phyloP scores from a whole-genome alignment of 2,113 vertebrate genomes.

The Neolamprologus ventralis region DNA sequence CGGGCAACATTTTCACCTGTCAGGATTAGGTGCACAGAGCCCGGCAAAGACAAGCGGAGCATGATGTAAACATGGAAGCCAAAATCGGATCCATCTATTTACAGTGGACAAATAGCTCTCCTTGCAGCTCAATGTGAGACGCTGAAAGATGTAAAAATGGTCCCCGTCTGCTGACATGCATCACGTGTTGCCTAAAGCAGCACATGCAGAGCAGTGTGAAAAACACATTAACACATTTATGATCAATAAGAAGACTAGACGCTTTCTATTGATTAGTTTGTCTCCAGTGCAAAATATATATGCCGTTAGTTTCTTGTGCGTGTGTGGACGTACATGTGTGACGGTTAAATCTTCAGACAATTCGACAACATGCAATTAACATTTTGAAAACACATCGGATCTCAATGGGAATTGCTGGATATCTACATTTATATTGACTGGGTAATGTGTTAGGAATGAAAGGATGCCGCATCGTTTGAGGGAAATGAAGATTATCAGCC shows the following conservation, averaged over 20 bases:
- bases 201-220: background rate
- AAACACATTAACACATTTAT: background rate
- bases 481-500: background rate
- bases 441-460: background rate
- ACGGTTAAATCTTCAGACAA: slow-evolving; percentile 10
- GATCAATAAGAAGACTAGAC: slow-evolving; percentile 15
- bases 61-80: slow-evolving; percentile 16
- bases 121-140: background rate
- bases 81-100: background rate
- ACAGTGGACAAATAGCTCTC: background rate
- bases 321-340: background rate
- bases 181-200: background rate
- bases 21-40: slow-evolving; percentile 32
- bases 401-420: background rate
- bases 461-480: background rate
- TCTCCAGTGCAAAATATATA: slow-evolving; percentile 14
- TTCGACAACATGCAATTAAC: background rate
- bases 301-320: background rate
- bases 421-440: background rate
- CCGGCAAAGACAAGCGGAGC: background rate
- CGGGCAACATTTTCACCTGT: slow-evolving; percentile 17
- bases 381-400: background rate
- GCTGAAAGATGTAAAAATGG: background rate
- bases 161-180: background rate
- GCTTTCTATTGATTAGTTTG: slow-evolving; percentile 43